Conservation (phyloP, 2,113 vertebrate species). For the Actenoides hombroni region DNA sequence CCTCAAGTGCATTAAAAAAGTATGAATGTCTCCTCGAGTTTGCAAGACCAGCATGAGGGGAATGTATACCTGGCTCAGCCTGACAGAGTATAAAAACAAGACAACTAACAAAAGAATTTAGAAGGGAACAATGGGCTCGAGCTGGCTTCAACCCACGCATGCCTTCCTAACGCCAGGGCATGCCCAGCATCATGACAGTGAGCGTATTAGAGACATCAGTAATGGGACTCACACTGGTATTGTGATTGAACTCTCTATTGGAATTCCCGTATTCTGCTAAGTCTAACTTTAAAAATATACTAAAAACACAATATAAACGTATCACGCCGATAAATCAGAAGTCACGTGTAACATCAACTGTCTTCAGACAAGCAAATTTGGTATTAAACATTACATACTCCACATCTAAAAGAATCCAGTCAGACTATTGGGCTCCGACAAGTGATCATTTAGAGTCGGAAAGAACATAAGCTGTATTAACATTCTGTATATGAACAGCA, state of each 20-base stretch:
- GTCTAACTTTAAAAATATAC: not conserved
- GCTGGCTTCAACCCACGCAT: not conserved
- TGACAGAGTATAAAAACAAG: not conserved
- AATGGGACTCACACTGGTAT: not conserved
- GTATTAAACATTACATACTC: not conserved
- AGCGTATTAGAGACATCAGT: not conserved
- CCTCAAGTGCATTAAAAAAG: rapidly evolving
- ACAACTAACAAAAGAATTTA: not conserved
- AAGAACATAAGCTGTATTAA: not conserved
- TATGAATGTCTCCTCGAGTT: not conserved
- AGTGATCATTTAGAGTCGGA: not conserved
- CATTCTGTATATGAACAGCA: not conserved
- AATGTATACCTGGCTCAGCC: not conserved
- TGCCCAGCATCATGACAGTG: rapidly evolving
- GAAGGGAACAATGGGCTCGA: not conserved
- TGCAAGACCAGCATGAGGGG: not conserved
- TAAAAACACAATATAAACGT: not conserved
- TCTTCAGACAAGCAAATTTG: not conserved
- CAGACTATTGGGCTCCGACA: not conserved
- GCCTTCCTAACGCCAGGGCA: not conserved
- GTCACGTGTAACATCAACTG: not conserved
- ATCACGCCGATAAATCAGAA: not conserved
- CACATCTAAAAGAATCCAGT: not conserved
- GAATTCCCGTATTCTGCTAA: not conserved
- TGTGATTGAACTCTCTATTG: not conserved